A percentile compares a stretch with the other conserved stretches of the same genome.
Evolutionary conservation across 2,888 invertebrate genomes (phyloP).

Genomic region (Tiliacea citrago): DNA sequence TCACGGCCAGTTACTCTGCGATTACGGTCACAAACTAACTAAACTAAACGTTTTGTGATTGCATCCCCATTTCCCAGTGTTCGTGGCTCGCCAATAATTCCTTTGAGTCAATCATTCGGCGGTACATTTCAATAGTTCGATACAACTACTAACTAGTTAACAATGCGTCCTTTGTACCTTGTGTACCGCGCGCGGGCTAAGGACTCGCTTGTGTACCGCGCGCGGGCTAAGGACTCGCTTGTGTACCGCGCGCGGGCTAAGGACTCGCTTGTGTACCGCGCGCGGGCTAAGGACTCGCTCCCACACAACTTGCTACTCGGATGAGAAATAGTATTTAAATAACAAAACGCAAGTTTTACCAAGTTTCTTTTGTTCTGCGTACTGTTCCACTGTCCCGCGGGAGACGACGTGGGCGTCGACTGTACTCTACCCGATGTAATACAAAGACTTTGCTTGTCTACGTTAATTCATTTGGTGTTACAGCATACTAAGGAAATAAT

Average conservation of each 20-base stretch:
- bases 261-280: too few relatives aligned
- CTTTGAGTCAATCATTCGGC: constrained; percentile 24
- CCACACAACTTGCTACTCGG: constrained; percentile 3
- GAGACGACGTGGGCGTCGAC: neutral
- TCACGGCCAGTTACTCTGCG: neutral
- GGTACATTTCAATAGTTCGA: constrained; percentile 11
- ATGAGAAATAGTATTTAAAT: constrained; percentile 28
- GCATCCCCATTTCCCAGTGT: neutral
- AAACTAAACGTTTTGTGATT: neutral
- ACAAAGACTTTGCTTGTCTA: neutral
- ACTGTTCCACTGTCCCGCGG: neutral
- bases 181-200: too few relatives aligned
- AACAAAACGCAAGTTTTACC: constrained; percentile 17
- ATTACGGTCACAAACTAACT: neutral
- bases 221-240: neutral
- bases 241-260: too few relatives aligned
- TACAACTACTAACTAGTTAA: neutral
- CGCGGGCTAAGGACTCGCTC: neutral
- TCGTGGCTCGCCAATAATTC: constrained; percentile 16
- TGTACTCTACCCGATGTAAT: neutral
- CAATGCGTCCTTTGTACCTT: neutral
- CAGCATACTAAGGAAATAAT: neutral
- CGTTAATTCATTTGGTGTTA: neutral
- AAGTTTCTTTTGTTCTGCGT: constrained; percentile 26
- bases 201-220: too few relatives aligned